Evolutionary conservation across 2,113 vertebrate genomes (phyloP).

Genomic region (Eptesicus fuscus): DNA sequence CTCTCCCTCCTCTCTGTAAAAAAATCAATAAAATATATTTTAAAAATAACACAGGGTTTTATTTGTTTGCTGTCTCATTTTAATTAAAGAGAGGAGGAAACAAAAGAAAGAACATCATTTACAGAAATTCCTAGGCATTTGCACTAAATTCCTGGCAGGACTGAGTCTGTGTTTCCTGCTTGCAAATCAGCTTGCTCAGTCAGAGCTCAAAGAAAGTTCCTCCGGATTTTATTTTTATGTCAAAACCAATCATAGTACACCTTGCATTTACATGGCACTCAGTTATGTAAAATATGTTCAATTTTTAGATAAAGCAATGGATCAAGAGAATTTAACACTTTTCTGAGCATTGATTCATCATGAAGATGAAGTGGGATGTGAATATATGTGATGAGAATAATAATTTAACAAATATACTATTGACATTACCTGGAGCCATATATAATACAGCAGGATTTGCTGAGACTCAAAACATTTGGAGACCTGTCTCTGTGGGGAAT

Average conservation of each 20-base stretch:
- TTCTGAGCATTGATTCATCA: not conserved
- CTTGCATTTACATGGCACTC: not conserved
- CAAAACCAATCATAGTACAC: not conserved
- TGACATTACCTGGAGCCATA: not conserved
- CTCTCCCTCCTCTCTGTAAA: too few relatives aligned
- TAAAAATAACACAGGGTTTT: not conserved
- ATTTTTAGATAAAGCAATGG: not conserved
- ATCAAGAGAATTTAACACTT: not conserved
- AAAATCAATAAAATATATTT: too few relatives aligned
- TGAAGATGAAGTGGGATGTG: not conserved
- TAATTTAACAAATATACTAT: constrained; percentile 13
- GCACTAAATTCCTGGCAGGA: not conserved
- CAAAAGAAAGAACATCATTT: not conserved
- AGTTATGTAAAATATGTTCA: not conserved
- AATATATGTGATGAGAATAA: not conserved
- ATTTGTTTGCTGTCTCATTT: not conserved
- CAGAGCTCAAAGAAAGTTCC: not conserved
- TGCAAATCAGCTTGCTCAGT: not conserved
- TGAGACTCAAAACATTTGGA: not conserved
- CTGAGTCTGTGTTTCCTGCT: not conserved
- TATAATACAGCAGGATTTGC: not conserved
- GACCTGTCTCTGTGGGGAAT: not conserved
- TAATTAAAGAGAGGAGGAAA: not conserved
- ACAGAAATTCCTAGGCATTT: not conserved
- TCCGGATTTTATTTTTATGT: constrained; percentile 18